Conservation (phyloP, 2,113 vertebrate genomes). For the Myrmecophaga tridactyla region DNA sequence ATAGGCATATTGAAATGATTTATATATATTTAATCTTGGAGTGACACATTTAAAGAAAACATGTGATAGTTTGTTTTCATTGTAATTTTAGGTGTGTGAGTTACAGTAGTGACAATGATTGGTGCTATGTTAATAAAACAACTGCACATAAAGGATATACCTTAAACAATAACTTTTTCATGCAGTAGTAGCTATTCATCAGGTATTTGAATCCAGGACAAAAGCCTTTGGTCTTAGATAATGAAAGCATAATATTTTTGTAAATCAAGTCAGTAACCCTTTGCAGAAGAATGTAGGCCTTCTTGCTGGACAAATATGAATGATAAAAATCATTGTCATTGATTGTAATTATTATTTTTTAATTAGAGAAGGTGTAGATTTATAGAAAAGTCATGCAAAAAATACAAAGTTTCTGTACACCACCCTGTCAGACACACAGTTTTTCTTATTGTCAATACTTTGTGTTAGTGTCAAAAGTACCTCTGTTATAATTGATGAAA, state of each 20-base stretch:
- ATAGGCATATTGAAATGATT: not conserved
- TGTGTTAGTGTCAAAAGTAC: no score
- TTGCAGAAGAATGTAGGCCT: conserved; percentile 62
- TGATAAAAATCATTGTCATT: conserved; percentile 61
- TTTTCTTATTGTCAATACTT: no score
- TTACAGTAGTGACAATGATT: not conserved
- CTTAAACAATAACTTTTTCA: not conserved
- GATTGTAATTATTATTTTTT: not conserved
- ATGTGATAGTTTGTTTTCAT: conserved; percentile 7
- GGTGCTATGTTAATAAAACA: not conserved
- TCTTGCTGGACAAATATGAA: conserved; percentile 53
- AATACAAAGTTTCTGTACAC: no score
- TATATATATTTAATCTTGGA: conserved; percentile 2
- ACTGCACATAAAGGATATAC: not conserved
- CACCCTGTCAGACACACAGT: no score
- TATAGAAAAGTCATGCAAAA: no score
- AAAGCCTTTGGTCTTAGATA: conserved; percentile 32
- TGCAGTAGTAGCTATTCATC: not conserved
- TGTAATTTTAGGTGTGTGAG: not conserved
- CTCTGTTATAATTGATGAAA: no score
- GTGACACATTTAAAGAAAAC: conserved; percentile 17
- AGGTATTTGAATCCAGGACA: not conserved
- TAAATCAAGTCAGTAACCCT: conserved; percentile 62
- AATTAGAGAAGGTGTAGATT: no score
- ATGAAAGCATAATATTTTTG: conserved; percentile 58